Percentiles rank a stretch among this genome's conserved stretches.
These are phyloP conservation scores for Lasioglossum marginatum DNA, from an alignment of 2,888 invertebrate species.

Conservation along the genomic window DNA sequence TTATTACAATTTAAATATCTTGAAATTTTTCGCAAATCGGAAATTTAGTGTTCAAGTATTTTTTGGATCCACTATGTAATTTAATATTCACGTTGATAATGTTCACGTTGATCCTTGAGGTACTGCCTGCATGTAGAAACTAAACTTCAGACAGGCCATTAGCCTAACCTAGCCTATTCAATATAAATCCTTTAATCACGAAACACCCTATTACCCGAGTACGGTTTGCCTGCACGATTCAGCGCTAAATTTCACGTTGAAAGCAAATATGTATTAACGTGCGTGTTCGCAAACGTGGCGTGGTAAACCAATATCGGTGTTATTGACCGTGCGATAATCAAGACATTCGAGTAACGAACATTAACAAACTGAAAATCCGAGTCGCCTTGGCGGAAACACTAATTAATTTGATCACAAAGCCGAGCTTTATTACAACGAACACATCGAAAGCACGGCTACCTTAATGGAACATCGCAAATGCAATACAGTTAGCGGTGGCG, in stretches of 20 bases:
- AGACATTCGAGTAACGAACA: constrained; percentile 62
- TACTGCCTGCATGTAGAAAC: not conserved
- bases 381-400: constrained; percentile 35
- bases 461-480: constrained; percentile 15
- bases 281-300: constrained; percentile 25
- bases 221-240: constrained; percentile 17
- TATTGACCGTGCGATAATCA: constrained; percentile 56
- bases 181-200: not conserved
- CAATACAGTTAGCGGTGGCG: not conserved
- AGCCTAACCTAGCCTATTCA: not conserved
- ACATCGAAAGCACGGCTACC: constrained; percentile 20
- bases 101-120: not conserved
- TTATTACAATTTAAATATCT: not conserved
- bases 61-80: not conserved
- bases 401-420: constrained; percentile 47
- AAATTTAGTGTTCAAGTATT: too few species aligned
- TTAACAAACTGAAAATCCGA: constrained; percentile 39
- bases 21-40: too few species aligned
- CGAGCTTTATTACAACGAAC: constrained; percentile 21
- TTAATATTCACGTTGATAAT: not conserved
- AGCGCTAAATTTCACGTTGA: constrained; percentile 40
- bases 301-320: constrained; percentile 58
- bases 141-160: not conserved
- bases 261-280: constrained; percentile 35
- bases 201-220: not conserved